Evolutionary conservation across 2,888 invertebrate species (phyloP).

Genomic region (Antitype chi): DNA sequence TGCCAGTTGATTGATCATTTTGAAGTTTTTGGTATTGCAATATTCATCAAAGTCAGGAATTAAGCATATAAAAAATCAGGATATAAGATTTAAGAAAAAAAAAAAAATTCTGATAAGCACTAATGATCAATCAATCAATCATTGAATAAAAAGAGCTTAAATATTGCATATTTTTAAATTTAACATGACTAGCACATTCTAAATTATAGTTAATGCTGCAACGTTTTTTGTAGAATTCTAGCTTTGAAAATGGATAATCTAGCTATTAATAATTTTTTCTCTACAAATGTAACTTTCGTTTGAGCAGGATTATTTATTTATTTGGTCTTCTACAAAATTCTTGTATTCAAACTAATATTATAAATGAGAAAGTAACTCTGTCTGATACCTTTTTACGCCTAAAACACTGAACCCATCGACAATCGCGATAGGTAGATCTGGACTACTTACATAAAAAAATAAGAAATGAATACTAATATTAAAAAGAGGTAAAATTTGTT

Average conservation of each 20-base stretch:
- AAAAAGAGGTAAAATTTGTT: too few relatives aligned
- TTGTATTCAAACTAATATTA: background rate
- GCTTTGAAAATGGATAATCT: background rate
- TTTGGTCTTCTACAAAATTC: background rate
- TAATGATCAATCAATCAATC: conserved; percentile 40
- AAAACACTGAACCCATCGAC: too few relatives aligned
- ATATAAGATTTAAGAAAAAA: conserved; percentile 24
- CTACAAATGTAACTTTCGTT: background rate
- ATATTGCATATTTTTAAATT: conserved; percentile 3
- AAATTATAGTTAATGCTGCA: background rate
- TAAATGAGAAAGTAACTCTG: too few relatives aligned
- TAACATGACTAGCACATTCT: conserved; percentile 17
- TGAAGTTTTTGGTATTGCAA: background rate
- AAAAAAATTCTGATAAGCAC: conserved; percentile 37
- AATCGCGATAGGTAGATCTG: too few relatives aligned
- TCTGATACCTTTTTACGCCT: too few relatives aligned
- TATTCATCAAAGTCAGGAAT: conserved; percentile 1
- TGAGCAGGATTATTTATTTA: background rate
- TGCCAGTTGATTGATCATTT: too few relatives aligned
- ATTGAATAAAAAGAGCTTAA: conserved; percentile 19
- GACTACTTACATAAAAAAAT: too few relatives aligned
- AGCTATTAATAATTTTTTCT: background rate
- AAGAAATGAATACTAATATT: too few relatives aligned
- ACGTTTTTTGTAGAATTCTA: background rate
- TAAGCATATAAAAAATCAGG: conserved; percentile 9